A percentile compares a stretch with the other conserved stretches of the same genome.
Conservation (phyloP, 2,797 vertebrate genomes). For the Margarornis squamiger region DNA sequence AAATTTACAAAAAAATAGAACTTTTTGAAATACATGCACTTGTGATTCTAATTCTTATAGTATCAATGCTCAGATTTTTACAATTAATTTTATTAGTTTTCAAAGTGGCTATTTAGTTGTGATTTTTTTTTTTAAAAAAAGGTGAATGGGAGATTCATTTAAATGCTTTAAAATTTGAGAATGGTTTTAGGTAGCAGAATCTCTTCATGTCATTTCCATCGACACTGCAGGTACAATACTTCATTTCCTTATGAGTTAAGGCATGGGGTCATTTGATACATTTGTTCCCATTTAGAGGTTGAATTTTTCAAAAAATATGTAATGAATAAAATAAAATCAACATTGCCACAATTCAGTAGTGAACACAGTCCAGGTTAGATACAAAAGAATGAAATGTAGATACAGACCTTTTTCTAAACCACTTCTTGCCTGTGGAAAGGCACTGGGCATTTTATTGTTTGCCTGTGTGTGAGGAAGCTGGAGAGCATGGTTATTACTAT, state of each 20-base stretch:
- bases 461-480: not conserved
- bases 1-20: not conserved
- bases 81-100: not conserved
- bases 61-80: not conserved
- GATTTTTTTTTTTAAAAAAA: not conserved
- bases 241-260: not conserved
- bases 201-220: not conserved
- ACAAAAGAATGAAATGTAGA: not conserved
- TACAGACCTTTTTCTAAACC: not conserved
- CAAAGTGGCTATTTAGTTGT: not conserved
- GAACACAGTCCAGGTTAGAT: not conserved
- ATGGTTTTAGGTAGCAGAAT: not conserved
- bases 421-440: not conserved
- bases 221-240: not conserved
- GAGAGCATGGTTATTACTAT: not conserved
- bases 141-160: not conserved
- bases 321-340: not conserved
- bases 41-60: not conserved
- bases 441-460: not conserved
- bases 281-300: not conserved
- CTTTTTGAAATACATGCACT: not conserved
- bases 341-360: not conserved
- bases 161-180: not conserved
- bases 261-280: not conserved
- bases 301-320: not conserved